Base-by-base conservation (phyloP, 2,888 invertebrate species). In the Oscheius sp. region DNA sequence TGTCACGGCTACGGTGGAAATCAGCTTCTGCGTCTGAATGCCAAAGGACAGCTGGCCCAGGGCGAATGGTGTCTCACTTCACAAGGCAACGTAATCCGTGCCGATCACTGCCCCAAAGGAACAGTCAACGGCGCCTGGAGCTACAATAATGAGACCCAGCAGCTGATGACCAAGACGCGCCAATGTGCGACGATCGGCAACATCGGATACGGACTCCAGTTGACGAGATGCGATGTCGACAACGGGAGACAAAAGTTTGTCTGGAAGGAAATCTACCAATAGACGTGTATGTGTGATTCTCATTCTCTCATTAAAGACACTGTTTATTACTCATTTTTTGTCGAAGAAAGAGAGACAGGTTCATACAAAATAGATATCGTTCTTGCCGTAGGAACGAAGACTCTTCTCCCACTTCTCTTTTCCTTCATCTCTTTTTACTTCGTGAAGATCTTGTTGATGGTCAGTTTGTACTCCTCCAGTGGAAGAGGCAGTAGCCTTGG, bases 1-100 rank as follows among this genome's bases (percentile, higher is more conserved):
- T 99, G 98, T 89, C 98, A 99, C 90, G 96, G 96, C 35, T 93
- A 93, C 84, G 97, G 98, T 76, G 96, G 95, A 89, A 98, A 96
- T 91, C 93, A 93, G 92, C 92, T 96, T 86, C 93, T 96, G 89
- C 92, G 98, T 48, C 91, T 98, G 72, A 99, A 99, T 91, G 93
- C 93, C 29, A 94, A 94, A 82, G 98, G 98, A 0, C 98, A 98
- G 90, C 89, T 97, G 65, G 95, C 96, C 42, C 94, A 96, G 1
- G 99, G 98, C 37, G 99, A 99, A 90, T 93, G 98, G 60, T 99
- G 99, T 89, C 93, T 98, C 11, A 95, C 96, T 88, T 95, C 94
- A 0, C 84, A 84, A 48, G 92, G 93, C 0, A 76, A 58, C 94
- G 94, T 93, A 53, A 92, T 96, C 29, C 95, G 95, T 90, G 92